These are phyloP conservation scores for Hirtodrosophila alboralis DNA, from an alignment of 2,888 invertebrate species.

Conservation along the genomic window DNA sequence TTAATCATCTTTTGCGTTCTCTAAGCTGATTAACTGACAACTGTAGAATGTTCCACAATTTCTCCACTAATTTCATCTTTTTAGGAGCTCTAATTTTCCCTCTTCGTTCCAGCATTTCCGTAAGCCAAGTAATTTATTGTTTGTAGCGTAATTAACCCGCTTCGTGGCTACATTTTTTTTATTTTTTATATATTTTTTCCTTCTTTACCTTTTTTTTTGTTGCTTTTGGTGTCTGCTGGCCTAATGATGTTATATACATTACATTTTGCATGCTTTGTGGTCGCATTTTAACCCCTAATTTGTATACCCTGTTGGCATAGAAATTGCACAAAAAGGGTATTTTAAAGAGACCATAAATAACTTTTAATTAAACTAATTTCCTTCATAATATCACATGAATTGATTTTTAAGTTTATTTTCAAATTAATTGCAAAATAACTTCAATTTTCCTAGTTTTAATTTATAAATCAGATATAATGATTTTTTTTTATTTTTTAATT, in stretches of 20 bases:
- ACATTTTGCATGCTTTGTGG: constrained; percentile 35
- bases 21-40: constrained; percentile 81
- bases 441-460: no score
- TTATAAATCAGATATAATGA: no score
- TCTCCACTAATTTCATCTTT: constrained; percentile 20
- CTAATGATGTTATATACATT: constrained; percentile 50
- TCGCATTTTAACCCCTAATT: constrained; percentile 19
- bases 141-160: constrained; percentile 75
- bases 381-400: no score
- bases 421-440: no score
- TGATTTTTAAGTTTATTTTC: no score
- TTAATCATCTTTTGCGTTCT: constrained; percentile 63
- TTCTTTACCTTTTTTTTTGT: constrained; percentile 29
- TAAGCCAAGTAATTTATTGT: constrained; percentile 70
- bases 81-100: constrained; percentile 1
- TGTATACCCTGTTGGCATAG: constrained; percentile 20
- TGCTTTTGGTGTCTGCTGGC: constrained; percentile 8
- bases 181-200: constrained; percentile 56
- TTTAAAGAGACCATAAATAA: no score
- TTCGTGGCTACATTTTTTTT: constrained; percentile 42
- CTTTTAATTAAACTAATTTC: no score
- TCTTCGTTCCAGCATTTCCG: constrained; percentile 30
- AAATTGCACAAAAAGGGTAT: background rate
- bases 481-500: no score
- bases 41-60: no score